A percentile compares a stretch with the other conserved stretches of the same genome.
Evolutionary conservation across 2,888 invertebrate species (phyloP).

Genomic region (Pecten maximus): DNA sequence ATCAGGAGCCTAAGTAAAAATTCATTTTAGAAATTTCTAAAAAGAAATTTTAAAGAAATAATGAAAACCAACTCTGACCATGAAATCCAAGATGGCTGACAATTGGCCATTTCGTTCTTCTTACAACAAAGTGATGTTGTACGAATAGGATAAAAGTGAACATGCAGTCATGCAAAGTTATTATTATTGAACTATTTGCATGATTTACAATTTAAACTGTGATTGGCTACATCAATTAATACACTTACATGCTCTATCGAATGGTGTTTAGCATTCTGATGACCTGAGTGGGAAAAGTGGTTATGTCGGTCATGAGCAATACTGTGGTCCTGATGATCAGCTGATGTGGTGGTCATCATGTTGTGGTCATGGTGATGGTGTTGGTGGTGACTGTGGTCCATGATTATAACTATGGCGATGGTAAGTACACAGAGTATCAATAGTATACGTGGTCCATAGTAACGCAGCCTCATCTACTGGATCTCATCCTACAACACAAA

Average conservation of each 20-base stretch:
- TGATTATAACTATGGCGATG: not conserved
- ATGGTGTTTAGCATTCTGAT: not conserved
- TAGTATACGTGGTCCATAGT: not conserved
- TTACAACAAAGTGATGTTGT: too few relatives aligned
- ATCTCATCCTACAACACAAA: not conserved
- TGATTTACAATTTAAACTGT: not conserved
- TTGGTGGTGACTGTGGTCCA: constrained; percentile 4
- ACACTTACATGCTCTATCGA: not conserved
- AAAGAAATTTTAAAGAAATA: too few relatives aligned
- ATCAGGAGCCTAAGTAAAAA: too few relatives aligned
- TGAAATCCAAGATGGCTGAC: not conserved
- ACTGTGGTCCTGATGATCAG: not conserved
- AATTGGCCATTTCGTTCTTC: too few relatives aligned
- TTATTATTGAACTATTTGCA: too few relatives aligned
- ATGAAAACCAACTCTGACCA: too few relatives aligned
- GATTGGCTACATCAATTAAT: not conserved
- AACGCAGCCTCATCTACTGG: not conserved
- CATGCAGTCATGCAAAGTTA: too few relatives aligned
- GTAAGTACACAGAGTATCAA: not conserved
- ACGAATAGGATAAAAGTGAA: too few relatives aligned
- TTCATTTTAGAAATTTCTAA: too few relatives aligned
- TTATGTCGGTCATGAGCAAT: not conserved
- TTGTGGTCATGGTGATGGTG: constrained; percentile 10
- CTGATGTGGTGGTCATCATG: not conserved
- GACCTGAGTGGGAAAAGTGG: not conserved